Evolutionary conservation across 2,888 invertebrate species (phyloP).

Genomic region (Chymomyza amoena): DNA sequence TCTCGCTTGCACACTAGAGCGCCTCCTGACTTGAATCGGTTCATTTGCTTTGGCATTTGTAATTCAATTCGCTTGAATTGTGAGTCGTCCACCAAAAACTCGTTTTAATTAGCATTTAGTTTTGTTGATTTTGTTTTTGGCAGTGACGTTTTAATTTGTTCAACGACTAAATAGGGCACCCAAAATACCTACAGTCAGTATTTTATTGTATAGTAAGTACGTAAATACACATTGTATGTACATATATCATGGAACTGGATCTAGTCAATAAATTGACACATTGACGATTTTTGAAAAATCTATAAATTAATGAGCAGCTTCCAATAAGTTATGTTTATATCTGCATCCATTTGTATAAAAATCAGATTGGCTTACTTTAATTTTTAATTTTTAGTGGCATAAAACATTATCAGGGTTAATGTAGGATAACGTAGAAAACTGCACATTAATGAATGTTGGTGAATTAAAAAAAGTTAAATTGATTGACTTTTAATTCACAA

Average conservation of each 20-base stretch:
- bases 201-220: too few relatives aligned
- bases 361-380: too few relatives aligned
- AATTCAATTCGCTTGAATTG: conserved; percentile 20
- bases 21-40: neutral
- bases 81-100: neutral
- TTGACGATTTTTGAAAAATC: too few relatives aligned
- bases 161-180: neutral
- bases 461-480: conserved; percentile 31
- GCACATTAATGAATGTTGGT: conserved; percentile 26
- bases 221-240: too few relatives aligned
- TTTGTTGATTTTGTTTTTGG: conserved; percentile 68
- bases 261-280: too few relatives aligned
- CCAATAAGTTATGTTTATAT: too few relatives aligned
- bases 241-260: too few relatives aligned
- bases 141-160: conserved; percentile 72
- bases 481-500: neutral
- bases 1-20: conserved; percentile 30
- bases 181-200: neutral
- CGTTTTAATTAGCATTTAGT: conserved; percentile 51
- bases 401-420: conserved; percentile 51
- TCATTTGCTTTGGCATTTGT: conserved; percentile 18
- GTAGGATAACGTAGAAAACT: conserved; percentile 27
- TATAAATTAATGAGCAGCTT: too few relatives aligned
- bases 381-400: conserved; percentile 39
- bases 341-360: too few relatives aligned